phyloP scores from a whole-genome alignment of 2,113 vertebrate genomes.

The Callorhinus ursinus region DNA sequence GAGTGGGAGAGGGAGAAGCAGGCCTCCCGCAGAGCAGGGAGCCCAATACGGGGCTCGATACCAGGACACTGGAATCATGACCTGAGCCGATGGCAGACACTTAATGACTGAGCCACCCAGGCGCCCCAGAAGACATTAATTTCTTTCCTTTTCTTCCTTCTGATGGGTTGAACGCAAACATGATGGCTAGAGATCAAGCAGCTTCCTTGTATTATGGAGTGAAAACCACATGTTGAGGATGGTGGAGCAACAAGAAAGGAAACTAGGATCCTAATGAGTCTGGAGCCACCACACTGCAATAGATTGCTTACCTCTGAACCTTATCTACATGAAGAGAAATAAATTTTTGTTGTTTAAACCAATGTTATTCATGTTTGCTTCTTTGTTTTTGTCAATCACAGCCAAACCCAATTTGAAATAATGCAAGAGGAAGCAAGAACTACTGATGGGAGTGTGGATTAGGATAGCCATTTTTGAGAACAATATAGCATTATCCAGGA shows the following conservation, averaged over 20 bases:
- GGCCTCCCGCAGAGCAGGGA: too few species aligned
- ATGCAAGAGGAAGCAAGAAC: background rate
- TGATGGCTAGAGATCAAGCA: background rate
- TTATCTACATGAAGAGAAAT: background rate
- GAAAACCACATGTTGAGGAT: background rate
- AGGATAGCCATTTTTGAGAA: background rate
- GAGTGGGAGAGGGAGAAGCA: too few species aligned
- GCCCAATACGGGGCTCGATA: too few species aligned
- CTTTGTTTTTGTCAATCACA: background rate
- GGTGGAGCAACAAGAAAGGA: background rate
- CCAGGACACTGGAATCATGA: too few species aligned
- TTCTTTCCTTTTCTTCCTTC: background rate
- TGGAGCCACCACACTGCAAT: background rate
- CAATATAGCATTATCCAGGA: background rate
- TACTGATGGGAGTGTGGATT: background rate
- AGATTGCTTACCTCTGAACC: background rate
- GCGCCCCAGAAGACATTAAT: background rate
- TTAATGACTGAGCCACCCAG: too few species aligned
- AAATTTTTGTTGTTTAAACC: background rate
- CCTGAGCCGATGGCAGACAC: too few species aligned
- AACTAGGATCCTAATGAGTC: background rate
- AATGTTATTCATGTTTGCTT: background rate
- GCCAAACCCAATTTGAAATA: slow-evolving; percentile 13
- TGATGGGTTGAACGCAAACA: background rate
- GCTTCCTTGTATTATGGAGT: background rate